These are phyloP conservation scores for Lathamus discolor DNA, from an alignment of 2,113 vertebrate genomes.

Conservation along the genomic window DNA sequence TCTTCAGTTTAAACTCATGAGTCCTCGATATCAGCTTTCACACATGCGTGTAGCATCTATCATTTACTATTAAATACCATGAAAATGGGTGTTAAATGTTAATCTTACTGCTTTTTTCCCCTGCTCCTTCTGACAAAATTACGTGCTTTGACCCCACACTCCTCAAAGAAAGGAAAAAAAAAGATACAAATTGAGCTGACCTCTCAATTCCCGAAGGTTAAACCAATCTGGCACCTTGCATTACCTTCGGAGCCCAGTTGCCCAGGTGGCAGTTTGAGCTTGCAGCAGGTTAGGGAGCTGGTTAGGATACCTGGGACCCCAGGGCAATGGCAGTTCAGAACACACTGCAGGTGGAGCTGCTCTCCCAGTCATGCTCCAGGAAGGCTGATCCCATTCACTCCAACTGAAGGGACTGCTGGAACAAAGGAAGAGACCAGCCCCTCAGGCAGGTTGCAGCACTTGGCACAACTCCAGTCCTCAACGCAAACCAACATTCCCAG, in stretches of 20 bases:
- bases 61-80: not conserved
- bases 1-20: conserved; percentile 32
- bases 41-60: not conserved
- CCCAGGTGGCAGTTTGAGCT: not conserved
- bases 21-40: conserved; percentile 28
- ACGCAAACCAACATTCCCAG: not conserved
- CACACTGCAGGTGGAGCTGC: not conserved
- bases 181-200: not conserved
- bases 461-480: not conserved
- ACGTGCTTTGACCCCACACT: not conserved
- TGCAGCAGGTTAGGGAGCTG: not conserved
- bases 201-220: not conserved
- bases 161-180: not conserved
- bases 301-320: not conserved
- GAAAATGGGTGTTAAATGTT: not conserved
- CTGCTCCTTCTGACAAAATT: not conserved
- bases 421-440: not conserved
- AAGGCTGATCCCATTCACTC: not conserved
- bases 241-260: not conserved
- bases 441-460: not conserved
- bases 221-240: not conserved
- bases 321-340: not conserved
- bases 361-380: not conserved
- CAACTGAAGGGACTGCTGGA: not conserved
- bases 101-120: not conserved